Conservation (phyloP, 1,140 invertebrate species). For the Papilio glaucus region DNA sequence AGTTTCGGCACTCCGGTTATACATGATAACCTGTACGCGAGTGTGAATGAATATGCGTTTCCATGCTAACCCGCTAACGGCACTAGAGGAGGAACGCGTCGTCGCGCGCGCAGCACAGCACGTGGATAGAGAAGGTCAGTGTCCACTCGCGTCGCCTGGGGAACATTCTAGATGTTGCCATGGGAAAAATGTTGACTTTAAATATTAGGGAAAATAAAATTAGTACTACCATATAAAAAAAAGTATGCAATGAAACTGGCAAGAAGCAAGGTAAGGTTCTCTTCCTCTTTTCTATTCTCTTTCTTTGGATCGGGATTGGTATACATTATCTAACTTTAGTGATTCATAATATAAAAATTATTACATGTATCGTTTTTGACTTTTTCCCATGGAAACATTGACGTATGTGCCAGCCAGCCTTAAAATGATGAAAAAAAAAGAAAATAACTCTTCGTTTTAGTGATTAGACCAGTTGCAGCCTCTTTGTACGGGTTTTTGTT, state of each 20-base stretch:
- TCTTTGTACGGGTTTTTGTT: slow-evolving; percentile 13
- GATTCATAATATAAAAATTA: too few relatives aligned
- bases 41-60: slow-evolving; percentile 79
- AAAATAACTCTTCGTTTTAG: neutral
- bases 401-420: neutral
- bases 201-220: neutral
- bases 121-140: slow-evolving; percentile 91
- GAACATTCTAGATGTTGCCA: slow-evolving; percentile 38
- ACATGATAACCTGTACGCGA: slow-evolving; percentile 51
- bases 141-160: slow-evolving; percentile 41
- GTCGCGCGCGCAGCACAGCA: slow-evolving; percentile 79
- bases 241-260: too few relatives aligned
- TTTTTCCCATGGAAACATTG: neutral
- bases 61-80: slow-evolving; percentile 81
- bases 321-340: too few relatives aligned
- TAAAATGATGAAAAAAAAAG: neutral
- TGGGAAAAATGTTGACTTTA: slow-evolving; percentile 1
- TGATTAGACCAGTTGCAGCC: neutral
- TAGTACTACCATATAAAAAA: neutral
- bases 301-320: neutral
- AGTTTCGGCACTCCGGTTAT: slow-evolving; percentile 36
- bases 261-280: neutral
- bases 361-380: too few relatives aligned
- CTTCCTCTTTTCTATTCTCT: neutral
- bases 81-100: slow-evolving; percentile 75